Evolutionary conservation across 1,140 invertebrate genomes (phyloP).

Genomic region (Aphaenogaster floridana): DNA sequence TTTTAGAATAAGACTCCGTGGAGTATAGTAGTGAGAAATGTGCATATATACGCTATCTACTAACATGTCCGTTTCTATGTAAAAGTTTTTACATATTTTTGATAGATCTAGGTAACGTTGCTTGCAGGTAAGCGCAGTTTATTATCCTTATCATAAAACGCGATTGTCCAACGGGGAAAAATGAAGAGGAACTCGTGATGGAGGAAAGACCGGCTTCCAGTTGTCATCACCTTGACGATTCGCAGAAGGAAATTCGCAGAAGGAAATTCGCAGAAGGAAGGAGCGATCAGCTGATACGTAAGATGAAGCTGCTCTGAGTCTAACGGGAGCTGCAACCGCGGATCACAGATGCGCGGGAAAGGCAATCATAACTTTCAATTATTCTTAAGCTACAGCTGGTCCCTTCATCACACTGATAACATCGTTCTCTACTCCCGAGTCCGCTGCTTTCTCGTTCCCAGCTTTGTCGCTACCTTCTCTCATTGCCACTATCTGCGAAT

Average conservation of each 20-base stretch:
- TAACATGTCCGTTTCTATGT: not conserved
- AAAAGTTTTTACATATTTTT: slow-evolving; percentile 6
- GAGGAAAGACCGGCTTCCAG: not conserved
- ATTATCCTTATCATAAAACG: not conserved
- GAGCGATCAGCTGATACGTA: slow-evolving; percentile 46
- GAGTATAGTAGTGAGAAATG: not conserved
- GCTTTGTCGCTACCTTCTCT: slow-evolving; percentile 27
- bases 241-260: slow-evolving; percentile 12
- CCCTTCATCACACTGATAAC: slow-evolving; percentile 71
- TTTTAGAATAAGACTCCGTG: not conserved
- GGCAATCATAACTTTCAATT: slow-evolving; percentile 76
- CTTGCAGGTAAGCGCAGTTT: slow-evolving; percentile 26
- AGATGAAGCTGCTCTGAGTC: not conserved
- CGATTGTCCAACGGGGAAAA: not conserved
- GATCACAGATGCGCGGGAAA: slow-evolving; percentile 33
- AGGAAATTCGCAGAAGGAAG: slow-evolving; percentile 6
- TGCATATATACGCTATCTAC: not conserved
- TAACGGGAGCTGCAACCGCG: slow-evolving; percentile 19
- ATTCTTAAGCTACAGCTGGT: slow-evolving; percentile 61
- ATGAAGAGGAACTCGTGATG: not conserved
- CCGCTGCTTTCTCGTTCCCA: slow-evolving; percentile 17
- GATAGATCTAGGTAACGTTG: slow-evolving; percentile 19
- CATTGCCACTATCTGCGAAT: slow-evolving; percentile 24
- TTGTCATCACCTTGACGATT: slow-evolving; percentile 18
- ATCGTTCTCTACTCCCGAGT: slow-evolving; percentile 56